Evolutionary conservation across 2,797 vertebrate genomes (phyloP).

Genomic region (Squalus acanthias): DNA sequence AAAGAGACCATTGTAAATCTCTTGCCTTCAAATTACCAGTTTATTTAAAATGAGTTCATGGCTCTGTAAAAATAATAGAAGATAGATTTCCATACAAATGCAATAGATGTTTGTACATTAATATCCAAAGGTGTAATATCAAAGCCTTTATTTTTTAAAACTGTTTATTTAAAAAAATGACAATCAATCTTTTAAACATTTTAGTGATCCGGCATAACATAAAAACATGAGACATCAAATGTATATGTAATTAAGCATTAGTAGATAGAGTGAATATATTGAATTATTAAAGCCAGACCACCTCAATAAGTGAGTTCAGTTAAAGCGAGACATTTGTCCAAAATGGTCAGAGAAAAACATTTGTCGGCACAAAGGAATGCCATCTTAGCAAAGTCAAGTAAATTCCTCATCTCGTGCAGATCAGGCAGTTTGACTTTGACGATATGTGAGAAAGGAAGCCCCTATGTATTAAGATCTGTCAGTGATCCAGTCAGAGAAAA

Average conservation of each 20-base stretch:
- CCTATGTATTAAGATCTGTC: neutral
- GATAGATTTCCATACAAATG: neutral
- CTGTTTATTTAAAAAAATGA: neutral
- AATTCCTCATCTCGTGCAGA: neutral
- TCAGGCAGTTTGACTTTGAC: neutral
- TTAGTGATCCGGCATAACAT: neutral
- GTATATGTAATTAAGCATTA: neutral
- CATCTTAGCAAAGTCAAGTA: neutral
- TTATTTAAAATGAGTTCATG: neutral
- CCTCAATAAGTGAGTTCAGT: neutral
- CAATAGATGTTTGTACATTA: too few relatives aligned
- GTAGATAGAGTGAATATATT: neutral
- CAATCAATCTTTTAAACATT: neutral
- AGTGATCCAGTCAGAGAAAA: neutral
- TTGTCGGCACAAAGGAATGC: neutral
- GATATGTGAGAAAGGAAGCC: neutral
- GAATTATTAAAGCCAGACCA: neutral
- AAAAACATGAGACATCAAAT: neutral
- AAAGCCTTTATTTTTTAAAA: neutral
- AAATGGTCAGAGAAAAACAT: neutral
- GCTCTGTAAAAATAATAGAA: neutral
- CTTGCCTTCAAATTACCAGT: neutral
- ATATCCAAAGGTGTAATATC: neutral
- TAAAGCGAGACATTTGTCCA: neutral
- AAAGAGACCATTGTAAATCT: neutral